A percentile compares a stretch with the other conserved stretches of the same genome.
These are phyloP conservation scores for Cynodonichthys magdalenae DNA, from an alignment of 2,797 vertebrate species.

Conservation along the genomic window DNA sequence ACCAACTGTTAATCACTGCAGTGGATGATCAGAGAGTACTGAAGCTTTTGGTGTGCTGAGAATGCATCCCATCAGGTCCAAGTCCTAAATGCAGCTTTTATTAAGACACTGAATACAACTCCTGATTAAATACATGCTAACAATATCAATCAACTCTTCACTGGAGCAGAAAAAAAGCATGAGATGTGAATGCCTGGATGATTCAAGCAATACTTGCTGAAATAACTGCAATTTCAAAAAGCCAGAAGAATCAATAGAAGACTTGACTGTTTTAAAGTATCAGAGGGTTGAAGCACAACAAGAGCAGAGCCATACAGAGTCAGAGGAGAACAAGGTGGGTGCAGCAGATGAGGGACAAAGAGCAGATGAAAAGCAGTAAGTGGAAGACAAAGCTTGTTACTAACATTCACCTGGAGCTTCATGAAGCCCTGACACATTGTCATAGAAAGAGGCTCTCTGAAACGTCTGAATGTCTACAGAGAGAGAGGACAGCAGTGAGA, in stretches of 20 bases:
- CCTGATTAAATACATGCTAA: not conserved
- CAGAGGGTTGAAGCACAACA: constrained; percentile 7
- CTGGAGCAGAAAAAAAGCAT: not conserved
- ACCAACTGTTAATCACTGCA: not conserved
- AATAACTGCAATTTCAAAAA: constrained; percentile 3
- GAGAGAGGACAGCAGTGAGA: constrained; percentile 55
- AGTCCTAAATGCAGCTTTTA: not conserved
- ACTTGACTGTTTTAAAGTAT: constrained; percentile 10
- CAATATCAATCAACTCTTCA: not conserved
- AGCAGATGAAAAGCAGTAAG: constrained; percentile 37
- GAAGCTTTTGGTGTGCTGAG: not conserved
- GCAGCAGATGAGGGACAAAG: constrained; percentile 37
- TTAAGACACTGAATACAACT: not conserved
- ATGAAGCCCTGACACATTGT: constrained; percentile 94
- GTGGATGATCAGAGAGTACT: not conserved
- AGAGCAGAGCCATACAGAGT: constrained; percentile 69
- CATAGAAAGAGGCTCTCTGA: constrained; percentile 99
- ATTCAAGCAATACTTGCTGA: not conserved
- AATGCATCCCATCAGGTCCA: not conserved
- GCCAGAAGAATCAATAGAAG: constrained; percentile 3
- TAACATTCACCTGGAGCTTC: constrained; percentile 94
- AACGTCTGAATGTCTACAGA: constrained; percentile 96
- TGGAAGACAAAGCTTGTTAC: constrained; percentile 24
- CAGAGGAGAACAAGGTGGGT: constrained; percentile 16
- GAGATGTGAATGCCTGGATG: not conserved